Evolutionary conservation across 37 sponge, comb jelly and placozoan species (phyloP).

Genomic region (Bolinopsis microptera): DNA sequence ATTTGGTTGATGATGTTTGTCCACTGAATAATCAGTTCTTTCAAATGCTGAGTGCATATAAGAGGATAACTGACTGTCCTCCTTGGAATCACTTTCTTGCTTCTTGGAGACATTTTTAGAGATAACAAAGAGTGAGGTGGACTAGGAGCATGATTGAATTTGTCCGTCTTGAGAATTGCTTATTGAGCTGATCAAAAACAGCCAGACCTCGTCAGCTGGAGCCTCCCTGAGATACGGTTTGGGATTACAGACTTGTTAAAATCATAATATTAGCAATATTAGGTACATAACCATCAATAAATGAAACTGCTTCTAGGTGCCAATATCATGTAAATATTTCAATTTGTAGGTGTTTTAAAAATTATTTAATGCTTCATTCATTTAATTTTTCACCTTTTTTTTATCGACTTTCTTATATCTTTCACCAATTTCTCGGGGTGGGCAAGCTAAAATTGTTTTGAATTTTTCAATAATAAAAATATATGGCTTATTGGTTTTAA

Average conservation of each 20-base stretch:
- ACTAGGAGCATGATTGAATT: not conserved
- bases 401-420: not conserved
- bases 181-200: constrained; percentile 8
- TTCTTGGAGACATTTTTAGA: not conserved
- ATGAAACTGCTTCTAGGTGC: too few species aligned
- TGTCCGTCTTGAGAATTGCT: not conserved
- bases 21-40: not conserved
- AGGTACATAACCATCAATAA: too few species aligned
- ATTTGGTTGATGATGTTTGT: constrained; percentile 1
- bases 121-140: not conserved
- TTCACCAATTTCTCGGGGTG: not conserved
- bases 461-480: too few species aligned
- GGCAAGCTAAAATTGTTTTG: constrained; percentile 2
- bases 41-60: constrained; percentile 44
- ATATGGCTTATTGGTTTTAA: too few species aligned
- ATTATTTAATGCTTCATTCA: too few species aligned
- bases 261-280: too few species aligned
- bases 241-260: too few species aligned
- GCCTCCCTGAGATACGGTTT: not conserved
- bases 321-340: too few species aligned
- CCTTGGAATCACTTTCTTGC: not conserved
- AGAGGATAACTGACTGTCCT: constrained; percentile 8
- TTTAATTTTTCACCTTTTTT: too few species aligned
- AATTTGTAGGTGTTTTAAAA: too few species aligned
- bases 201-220: not conserved